Evolutionary conservation across 2,888 invertebrate genomes (phyloP), one percentile per base, ranked within the genome.

Genomic region (Drosophila setosimentum): DNA sequence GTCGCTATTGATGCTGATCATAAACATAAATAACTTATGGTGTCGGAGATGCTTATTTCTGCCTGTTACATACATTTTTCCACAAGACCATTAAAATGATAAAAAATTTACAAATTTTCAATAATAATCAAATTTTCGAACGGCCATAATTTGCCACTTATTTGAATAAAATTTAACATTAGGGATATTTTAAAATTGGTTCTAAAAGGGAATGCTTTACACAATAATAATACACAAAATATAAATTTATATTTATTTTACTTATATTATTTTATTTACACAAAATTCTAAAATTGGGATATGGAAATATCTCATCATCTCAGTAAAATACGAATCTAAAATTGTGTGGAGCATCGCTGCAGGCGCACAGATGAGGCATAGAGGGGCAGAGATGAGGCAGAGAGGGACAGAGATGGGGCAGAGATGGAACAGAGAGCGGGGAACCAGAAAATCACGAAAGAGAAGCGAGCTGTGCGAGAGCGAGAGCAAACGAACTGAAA

Each of bases 391-490:
- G 45, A 21, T 45, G 67, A 16, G 7, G 35, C 53, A 62, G 51
- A n/a, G n/a, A 40, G 10, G 5, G n/a, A 10, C 10, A 10, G n/a
- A 37, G 18, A 37, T 30, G 16, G 3, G 35, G 18, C 7, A 18
- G 2, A n/a, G 5, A n/a, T n/a, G 40, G 40, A 1, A 10, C 49
- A 6, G 21, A 35, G 27, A 37, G 33, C 5, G 33, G 30, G 35
- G 10, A 3, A 24, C 45, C 29, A 64, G 69, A 68, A 81, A 86
- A 83, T 86, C 84, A 82, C 85, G 83, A 89, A 58, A 74, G 64
- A 65, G 45, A 45, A 42, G 59, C 68, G 62, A 78, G 68, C 71
- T 58, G 58, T 73, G 58, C 62, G 80, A 77, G 85, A 89, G 87
- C 71, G 76, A 30, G 75, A 49, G 55, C 68, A 49, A 68, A 70